Base-by-base conservation (phyloP, 1,140 invertebrate species). In the Sogatella furcifera region DNA sequence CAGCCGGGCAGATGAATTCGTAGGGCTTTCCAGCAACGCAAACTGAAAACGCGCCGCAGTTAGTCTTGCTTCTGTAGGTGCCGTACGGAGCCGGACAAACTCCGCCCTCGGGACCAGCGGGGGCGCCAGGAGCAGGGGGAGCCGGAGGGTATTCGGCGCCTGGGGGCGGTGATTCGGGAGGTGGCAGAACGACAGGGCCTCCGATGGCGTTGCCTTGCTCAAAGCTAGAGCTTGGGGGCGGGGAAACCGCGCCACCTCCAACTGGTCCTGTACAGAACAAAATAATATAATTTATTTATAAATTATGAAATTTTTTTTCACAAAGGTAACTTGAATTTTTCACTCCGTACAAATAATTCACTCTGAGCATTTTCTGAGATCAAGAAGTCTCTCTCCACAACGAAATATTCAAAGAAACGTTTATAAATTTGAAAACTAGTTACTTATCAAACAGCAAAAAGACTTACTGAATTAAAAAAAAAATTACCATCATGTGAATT, bases 31-130 rank as follows among this genome's bases (percentile, higher is more conserved):
- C 72, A 60, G 69, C 68, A 19, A 80, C 74, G 68, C 84, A 86
- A 6, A 83, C 76, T 71, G 79, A 84, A 73, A 84, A 86, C 67
- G 80, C 79, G 59, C 79, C 81, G 63, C 84, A 86, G 71, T 84
- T 79, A 10, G 70, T 74, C 53, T 75, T 72, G 68, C 80, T 83
- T 64, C 80, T 77, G 71, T 80, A 84, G 2, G 77, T 76, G 52
- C 81, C 80, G 66, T 76, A 76, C 49, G 67, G 46, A 17, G 55
- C 55, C 24, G 65, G 63, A 60, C 63, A 67, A 3, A 60, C 57
- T 42, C 59, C 59, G 5, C 38, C 9, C 21, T 17, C 46, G 15
- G 21, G 15, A 49, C 21, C 46, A 17, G 10, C 14, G 6, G 8
- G 8, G 8, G 46, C 46, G 9, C 15, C 15, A 5, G 21, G 15